Percentiles rank a stretch among this genome's conserved stretches.
phyloP scores from a whole-genome alignment of 2,888 invertebrate genomes.

The Leistus spinibarbis region DNA sequence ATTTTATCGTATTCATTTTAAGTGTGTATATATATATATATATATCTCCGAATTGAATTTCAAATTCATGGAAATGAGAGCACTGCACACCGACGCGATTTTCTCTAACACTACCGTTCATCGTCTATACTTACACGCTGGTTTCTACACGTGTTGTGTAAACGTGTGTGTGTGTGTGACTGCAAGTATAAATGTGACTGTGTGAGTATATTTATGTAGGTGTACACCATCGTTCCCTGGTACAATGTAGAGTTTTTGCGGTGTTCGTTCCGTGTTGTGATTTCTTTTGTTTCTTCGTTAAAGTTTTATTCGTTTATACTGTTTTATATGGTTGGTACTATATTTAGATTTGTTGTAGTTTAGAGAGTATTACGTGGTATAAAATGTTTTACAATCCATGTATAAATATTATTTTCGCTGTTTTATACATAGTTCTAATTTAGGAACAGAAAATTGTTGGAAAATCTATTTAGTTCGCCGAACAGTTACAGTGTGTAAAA shows the following conservation, averaged over 20 bases:
- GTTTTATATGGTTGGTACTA: not conserved
- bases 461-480: no score
- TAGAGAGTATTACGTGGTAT: not conserved
- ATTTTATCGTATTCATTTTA: slow-evolving; percentile 47
- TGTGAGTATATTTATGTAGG: not conserved
- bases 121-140: not conserved
- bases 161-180: not conserved
- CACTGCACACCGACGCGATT: not conserved
- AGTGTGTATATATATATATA: no score
- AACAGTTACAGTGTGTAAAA: no score
- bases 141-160: slow-evolving; percentile 7
- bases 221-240: not conserved
- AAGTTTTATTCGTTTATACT: not conserved
- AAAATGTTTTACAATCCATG: not conserved
- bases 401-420: not conserved
- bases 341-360: slow-evolving; percentile 12
- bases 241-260: not conserved
- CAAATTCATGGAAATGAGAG: slow-evolving; percentile 48
- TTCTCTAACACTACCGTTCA: slow-evolving; percentile 6
- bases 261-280: slow-evolving; percentile 11
- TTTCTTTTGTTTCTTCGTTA: slow-evolving; percentile 25
- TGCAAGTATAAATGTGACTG: not conserved
- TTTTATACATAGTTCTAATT: not conserved
- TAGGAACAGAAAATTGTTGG: no score
- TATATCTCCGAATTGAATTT: slow-evolving; percentile 48